phyloP scores from a whole-genome alignment of 2,888 invertebrate species.

The Rhagonycha fulva region DNA sequence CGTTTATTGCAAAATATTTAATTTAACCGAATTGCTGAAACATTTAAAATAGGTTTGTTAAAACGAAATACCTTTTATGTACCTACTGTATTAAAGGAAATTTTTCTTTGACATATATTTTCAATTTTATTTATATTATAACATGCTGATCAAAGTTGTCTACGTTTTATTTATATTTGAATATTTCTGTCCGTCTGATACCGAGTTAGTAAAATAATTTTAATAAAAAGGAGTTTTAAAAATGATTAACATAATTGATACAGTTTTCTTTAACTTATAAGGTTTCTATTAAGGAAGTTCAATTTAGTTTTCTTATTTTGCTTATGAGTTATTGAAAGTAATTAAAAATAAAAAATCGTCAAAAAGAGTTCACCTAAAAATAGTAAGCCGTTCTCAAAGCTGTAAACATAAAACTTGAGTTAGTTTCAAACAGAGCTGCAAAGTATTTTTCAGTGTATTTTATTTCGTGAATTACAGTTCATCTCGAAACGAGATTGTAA shows the following conservation, averaged over 20 bases:
- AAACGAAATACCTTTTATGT: background rate
- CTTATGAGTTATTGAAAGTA: background rate
- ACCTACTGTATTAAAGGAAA: background rate
- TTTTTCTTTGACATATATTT: background rate
- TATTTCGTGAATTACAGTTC: background rate
- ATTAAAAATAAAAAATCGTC: conserved; percentile 6
- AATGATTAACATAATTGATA: background rate
- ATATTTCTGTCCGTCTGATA: background rate
- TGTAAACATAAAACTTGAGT: conserved; percentile 44
- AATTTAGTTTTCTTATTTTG: background rate
- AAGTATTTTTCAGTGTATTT: conserved; percentile 30
- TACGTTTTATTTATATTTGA: background rate
- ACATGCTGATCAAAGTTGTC: background rate
- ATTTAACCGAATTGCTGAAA: no score
- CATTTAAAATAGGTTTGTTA: background rate
- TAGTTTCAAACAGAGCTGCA: conserved; percentile 33
- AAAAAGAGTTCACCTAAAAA: conserved; percentile 40
- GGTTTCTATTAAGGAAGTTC: background rate
- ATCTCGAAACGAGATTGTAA: no score
- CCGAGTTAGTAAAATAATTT: no score
- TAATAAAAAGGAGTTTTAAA: background rate
- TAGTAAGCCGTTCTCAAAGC: conserved; percentile 40
- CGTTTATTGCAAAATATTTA: no score
- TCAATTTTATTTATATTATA: background rate
- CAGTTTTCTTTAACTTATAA: background rate